Conservation (phyloP, 1,140 invertebrate species). For the Leptonema lineaticorne region DNA sequence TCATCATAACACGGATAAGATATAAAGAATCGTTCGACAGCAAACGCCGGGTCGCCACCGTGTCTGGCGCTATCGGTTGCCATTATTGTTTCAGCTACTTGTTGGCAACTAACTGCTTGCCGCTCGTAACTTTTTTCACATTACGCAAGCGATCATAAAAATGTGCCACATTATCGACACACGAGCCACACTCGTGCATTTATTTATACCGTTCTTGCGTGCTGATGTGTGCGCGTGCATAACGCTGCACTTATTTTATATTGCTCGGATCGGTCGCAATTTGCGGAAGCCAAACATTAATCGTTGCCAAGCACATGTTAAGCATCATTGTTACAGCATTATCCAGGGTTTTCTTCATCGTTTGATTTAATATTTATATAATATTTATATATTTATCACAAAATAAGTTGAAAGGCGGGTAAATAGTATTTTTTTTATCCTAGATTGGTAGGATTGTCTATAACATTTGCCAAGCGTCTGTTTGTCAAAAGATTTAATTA, state of each 20-base stretch:
- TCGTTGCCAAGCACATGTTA: conserved; percentile 8
- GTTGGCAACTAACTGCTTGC: conserved; percentile 14
- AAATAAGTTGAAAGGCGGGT: too few relatives aligned
- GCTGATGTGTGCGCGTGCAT: neutral
- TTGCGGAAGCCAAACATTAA: conserved; percentile 21
- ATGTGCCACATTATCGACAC: neutral
- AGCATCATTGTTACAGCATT: neutral
- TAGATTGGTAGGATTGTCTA: too few relatives aligned
- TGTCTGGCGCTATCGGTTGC: neutral
- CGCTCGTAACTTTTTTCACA: neutral
- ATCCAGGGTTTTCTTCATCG: too few relatives aligned
- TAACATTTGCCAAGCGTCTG: too few relatives aligned
- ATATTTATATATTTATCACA: too few relatives aligned
- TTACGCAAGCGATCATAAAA: conserved; percentile 9
- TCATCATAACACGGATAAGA: too few relatives aligned
- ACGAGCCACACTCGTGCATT: neutral
- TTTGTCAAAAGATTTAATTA: too few relatives aligned
- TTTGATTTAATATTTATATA: too few relatives aligned
- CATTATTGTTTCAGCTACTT: conserved; percentile 2
- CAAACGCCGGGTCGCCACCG: neutral
- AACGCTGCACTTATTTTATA: conserved; percentile 1
- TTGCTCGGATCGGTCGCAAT: conserved; percentile 8
- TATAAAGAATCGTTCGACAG: too few relatives aligned
- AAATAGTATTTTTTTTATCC: too few relatives aligned
- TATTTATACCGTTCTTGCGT: neutral